phyloP scores from a whole-genome alignment of 92 coral and sea anemone genomes.

The Desmophyllum pertusum region DNA sequence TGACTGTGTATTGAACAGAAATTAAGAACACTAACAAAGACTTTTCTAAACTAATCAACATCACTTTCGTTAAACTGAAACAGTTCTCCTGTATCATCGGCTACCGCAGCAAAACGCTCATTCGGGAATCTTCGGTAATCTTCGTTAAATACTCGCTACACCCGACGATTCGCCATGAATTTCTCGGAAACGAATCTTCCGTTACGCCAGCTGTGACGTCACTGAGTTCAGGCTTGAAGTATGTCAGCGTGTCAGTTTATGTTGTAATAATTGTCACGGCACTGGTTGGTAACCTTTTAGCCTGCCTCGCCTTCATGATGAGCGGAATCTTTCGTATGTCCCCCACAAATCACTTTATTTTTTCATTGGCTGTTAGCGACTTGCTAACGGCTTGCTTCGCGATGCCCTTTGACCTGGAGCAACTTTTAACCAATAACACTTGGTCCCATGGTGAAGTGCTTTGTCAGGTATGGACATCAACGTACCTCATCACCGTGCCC shows the following conservation, averaged over 20 bases:
- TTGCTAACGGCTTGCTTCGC: constrained; percentile 80
- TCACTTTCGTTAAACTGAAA: too few relatives aligned
- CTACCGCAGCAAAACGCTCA: background rate
- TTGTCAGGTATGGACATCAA: constrained; percentile 86
- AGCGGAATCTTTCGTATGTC: constrained; percentile 72
- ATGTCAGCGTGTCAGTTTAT: constrained; percentile 45
- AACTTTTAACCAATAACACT: constrained; percentile 51
- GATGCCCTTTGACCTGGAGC: constrained; percentile 90
- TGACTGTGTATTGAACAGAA: background rate
- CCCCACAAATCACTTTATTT: constrained; percentile 84
- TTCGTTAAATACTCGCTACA: background rate
- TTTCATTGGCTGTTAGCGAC: constrained; percentile 89
- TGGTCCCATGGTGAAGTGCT: constrained; percentile 78
- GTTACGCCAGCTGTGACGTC: background rate
- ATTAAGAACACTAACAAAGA: background rate
- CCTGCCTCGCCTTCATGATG: constrained; percentile 74
- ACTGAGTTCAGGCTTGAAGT: constrained; percentile 4
- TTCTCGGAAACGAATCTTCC: constrained; percentile 26
- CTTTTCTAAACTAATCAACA: too few relatives aligned
- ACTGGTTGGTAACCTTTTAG: constrained; percentile 74
- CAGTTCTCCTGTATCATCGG: background rate
- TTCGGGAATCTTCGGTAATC: background rate
- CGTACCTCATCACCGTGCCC: constrained; percentile 90
- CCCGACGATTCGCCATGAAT: constrained; percentile 22
- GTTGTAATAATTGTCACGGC: constrained; percentile 62